Conservation (phyloP, 2,113 vertebrate species). For the Panthera leo region DNA sequence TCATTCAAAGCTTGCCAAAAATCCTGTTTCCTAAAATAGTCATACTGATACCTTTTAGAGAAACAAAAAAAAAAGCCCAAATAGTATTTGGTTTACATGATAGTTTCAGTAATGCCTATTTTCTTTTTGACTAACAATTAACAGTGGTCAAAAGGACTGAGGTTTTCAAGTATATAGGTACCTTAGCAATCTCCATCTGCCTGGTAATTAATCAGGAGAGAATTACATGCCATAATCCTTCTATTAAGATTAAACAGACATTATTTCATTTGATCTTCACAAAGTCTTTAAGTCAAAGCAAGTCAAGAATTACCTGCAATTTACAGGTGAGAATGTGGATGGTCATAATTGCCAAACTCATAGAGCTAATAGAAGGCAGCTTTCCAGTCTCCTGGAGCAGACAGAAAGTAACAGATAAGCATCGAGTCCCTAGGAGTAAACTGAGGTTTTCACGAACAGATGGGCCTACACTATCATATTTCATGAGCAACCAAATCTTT, state of each 20-base stretch:
- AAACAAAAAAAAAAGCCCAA: neutral
- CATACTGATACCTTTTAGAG: neutral
- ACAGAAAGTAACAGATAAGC: constrained; percentile 12
- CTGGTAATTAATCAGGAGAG: neutral
- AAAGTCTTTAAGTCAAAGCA: neutral
- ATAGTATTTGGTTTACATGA: neutral
- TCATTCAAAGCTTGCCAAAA: constrained; percentile 22
- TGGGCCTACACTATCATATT: neutral
- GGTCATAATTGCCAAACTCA: neutral
- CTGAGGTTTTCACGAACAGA: constrained; percentile 15
- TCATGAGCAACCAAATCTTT: neutral
- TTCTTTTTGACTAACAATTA: constrained; percentile 18
- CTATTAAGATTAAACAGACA: neutral
- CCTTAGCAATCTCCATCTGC: neutral
- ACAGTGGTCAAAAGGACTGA: neutral
- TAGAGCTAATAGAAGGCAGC: neutral
- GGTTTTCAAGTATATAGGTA: neutral
- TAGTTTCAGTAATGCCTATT: neutral
- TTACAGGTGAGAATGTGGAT: neutral
- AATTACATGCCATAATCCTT: neutral
- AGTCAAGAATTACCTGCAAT: neutral
- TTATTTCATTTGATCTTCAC: constrained; percentile 1
- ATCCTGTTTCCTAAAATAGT: constrained; percentile 6
- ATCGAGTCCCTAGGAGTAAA: neutral
- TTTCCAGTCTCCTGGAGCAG: neutral